A percentile compares a stretch with the other conserved stretches of the same genome.
Conservation (phyloP, 2,888 invertebrate genomes). For the Limulus polyphemus region DNA sequence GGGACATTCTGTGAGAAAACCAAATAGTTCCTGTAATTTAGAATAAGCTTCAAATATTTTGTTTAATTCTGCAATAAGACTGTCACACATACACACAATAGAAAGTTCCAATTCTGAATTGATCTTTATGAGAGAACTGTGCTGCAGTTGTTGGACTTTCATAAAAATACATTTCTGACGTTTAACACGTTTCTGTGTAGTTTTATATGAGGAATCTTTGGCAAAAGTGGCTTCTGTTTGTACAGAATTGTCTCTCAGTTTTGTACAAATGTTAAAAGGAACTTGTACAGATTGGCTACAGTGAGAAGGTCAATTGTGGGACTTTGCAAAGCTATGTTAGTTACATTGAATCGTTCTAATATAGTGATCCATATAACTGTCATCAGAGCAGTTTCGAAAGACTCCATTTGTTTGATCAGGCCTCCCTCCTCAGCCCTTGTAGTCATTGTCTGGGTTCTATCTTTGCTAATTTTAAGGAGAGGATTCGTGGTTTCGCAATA, state of each 20-base stretch:
- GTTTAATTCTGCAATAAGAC: no score
- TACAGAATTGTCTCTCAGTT: neutral
- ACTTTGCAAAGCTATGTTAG: neutral
- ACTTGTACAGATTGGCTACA: neutral
- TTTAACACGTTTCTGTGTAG: neutral
- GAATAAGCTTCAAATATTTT: no score
- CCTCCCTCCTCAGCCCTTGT: neutral
- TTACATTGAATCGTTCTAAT: neutral
- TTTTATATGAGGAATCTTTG: neutral
- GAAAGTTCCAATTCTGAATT: neutral
- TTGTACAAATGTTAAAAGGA: neutral
- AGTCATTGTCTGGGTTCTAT: neutral
- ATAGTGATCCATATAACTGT: neutral
- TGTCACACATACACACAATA: no score
- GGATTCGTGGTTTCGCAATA: neutral
- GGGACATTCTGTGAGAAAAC: no score
- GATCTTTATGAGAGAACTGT: neutral
- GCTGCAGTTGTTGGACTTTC: neutral
- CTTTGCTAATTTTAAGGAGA: neutral
- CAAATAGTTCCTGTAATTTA: conserved; percentile 1
- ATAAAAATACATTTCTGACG: neutral
- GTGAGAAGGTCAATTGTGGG: neutral
- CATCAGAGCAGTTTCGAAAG: neutral
- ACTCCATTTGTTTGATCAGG: neutral
- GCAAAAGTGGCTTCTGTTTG: neutral